Evolutionary conservation across 2,797 vertebrate genomes (phyloP), one percentile per base, ranked within the genome.

Genomic region (Danio kyathit): DNA sequence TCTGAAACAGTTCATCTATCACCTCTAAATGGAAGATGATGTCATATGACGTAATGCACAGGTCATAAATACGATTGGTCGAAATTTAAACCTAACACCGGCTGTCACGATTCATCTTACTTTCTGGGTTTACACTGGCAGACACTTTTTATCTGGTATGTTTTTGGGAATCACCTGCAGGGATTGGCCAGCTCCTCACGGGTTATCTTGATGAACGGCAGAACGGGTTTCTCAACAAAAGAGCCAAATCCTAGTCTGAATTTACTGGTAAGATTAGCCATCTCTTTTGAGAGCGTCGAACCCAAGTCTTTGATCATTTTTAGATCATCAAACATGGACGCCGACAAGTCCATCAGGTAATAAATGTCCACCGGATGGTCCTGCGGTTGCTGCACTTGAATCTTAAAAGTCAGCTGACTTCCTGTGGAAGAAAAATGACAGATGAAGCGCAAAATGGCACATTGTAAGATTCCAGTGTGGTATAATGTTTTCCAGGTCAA

Each of bases 281-380:
- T 99, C 89, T 98, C 96, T 90, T 93, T 95, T 51, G 97, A 97
- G 70, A 99, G 94, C 43, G 93, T 90, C 43, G 98, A 96, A 8
- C 98, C 98, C 88, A 99, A 83, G 84, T 95, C 92, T 90, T 96
- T 98, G 88, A 99, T 99, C 85, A 86, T 97, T 16, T 92, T 71
- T 86, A 99, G 93, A 86, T 99, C 98, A 1, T 99, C 97, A 0
- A 91, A 66, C 98, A 99, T 99, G 77, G 98, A 99, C 21, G 94
- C 97, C 0, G 98, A 99, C 87, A 99, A 94, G 90, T 99, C 98
- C 98, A 99, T 99, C 88, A 99, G 93, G 91, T 99, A 99, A 91
- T 99, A 99, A 72, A 99, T 91, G 83, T 99, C 98, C 79, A 99
- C 96, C 0, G 98, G 98, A 85, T 99, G 97, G 90, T 99, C 97